Base-by-base conservation (phyloP, 1,140 invertebrate genomes). In the Cydia amplana region DNA sequence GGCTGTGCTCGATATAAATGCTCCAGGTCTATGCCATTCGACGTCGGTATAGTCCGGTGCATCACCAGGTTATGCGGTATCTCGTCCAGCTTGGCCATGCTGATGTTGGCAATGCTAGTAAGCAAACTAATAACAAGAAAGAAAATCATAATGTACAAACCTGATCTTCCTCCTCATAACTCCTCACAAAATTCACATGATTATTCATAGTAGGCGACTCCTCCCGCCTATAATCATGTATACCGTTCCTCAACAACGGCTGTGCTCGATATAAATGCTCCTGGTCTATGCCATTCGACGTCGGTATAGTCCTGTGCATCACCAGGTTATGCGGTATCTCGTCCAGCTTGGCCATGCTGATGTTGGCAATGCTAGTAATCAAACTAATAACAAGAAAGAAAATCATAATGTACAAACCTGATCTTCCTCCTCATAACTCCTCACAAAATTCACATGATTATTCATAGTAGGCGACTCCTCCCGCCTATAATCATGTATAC, bases 181-280 rank as follows among this genome's bases (percentile, higher is more conserved):
- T 91, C 90, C 82, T 88, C 55, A 83, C 80, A 85, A 91, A 91
- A 87, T 85, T 89, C 74, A 90, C 89, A 79, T 87, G 83, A 65
- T 85, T 88, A 75, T 88, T 89, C 67, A 85, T 60, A 14, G 87
- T 82, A 0, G 89, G 84, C 1, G 88, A 85, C 32, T 83, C 74
- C 7, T 89, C 88, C 14, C 86, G 76, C 40, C 87, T 84, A 74
- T 89, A 90, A 12, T 91, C 88, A 72, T 91, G 87, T 14, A 90
- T 81, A 3, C 91, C 91, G 73, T 92, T 92, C 4, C 91, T 75
- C 20, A 85, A 84, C 43, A 87, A 10, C 3, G 85, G 78, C 43
- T 83, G 85, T 4, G 64, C 76, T 3, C 84, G 73, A 64, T 89
- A 89, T 12, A 89, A 77, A 5, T 86, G 79, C 18, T 91, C 89